Evolutionary conservation across 2,113 vertebrate species (phyloP), one percentile per base, ranked within the genome.

Genomic region (Cavia porcellus): DNA sequence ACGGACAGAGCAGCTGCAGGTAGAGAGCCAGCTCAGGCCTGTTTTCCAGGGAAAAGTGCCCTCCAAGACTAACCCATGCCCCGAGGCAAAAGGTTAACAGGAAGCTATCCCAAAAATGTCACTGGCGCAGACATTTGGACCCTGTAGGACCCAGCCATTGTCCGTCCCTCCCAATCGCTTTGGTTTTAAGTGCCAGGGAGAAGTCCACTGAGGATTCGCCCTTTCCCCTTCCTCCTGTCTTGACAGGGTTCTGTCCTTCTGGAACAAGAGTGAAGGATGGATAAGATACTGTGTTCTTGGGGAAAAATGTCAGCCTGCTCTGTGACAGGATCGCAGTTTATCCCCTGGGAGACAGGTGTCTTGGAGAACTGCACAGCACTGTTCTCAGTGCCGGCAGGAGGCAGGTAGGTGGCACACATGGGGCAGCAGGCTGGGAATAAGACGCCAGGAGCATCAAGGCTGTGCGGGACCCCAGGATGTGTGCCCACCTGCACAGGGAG

Each of bases 11-110:
- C 68, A 86, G 97, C 85, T 92, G 94, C 89, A 97, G 94, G 86
- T 59, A 88, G 61, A 97, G 61, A 95, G 88, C 77, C 47, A 52
- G 83, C 52, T 79, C 42, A 14, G 47, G 55, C 74, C 35, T 80
- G 68, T 92, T 86, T 95, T 87, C 61, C 45, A 97, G 95, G 97
- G 97, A 89, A 98, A 96, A 88, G 10, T 7, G 17, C 87, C n/a
- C 38, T 81, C 75, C 28, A 79, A 30, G 38, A 52, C 92, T 77
- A 45, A 70, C 38, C 52, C 25, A 30, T 4, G 42, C 19, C 70
- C 62, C 2, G 4, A 83, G 64, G 70, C 72, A 81, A 92, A 61
- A 95, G 85, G 84, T 66, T 52, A 92, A 90, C 2, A 74, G 70
- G 79, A 87, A 90, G 55, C 3, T 2, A 35, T 70, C 89, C 79